These are phyloP conservation scores for Psammodynastes pulverulentus DNA, from an alignment of 2,113 vertebrate genomes.

Conservation along the genomic window DNA sequence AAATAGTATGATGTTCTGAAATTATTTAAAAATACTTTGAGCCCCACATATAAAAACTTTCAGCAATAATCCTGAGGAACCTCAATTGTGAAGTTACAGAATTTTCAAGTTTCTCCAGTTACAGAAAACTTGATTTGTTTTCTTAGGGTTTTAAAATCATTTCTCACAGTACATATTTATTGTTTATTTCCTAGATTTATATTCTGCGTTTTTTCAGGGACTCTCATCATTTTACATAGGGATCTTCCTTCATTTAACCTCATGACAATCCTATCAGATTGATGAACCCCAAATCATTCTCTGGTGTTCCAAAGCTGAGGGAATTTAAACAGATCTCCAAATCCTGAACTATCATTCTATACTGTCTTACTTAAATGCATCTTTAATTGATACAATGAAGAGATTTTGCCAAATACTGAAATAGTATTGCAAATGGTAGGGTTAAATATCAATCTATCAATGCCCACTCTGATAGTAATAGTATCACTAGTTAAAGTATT, in stretches of 20 bases:
- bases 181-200: background rate
- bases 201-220: background rate
- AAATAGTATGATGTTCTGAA: background rate
- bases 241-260: background rate
- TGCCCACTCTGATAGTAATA: background rate
- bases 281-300: background rate
- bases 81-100: background rate
- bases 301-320: background rate
- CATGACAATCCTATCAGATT: background rate
- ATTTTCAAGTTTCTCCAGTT: background rate
- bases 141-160: background rate
- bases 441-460: background rate
- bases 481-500: background rate
- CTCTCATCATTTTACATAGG: background rate
- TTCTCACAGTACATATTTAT: background rate
- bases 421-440: background rate
- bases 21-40: background rate
- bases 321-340: background rate
- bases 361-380: background rate
- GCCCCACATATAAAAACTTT: background rate
- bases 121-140: background rate
- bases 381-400: background rate
- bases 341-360: background rate
- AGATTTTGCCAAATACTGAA: background rate
- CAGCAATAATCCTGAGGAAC: background rate